A percentile compares a stretch with the other conserved stretches of the same genome.
phyloP scores from a whole-genome alignment of 2,888 invertebrate species.

The Acleris laterana region DNA sequence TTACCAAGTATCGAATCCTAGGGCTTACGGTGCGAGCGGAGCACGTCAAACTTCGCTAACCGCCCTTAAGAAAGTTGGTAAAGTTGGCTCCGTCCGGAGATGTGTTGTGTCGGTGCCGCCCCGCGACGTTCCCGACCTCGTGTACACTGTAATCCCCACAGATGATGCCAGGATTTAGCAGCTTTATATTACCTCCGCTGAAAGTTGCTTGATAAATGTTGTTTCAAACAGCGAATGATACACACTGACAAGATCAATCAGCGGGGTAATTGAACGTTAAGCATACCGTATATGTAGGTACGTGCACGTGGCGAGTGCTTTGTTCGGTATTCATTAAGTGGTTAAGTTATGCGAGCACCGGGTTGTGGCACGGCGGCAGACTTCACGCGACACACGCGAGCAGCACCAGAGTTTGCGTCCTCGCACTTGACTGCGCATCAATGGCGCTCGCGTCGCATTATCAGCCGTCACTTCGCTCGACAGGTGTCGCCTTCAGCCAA shows the following conservation, averaged over 20 bases:
- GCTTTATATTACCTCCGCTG: constrained; percentile 73
- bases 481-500: constrained; percentile 84
- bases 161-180: constrained; percentile 79
- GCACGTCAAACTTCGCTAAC: constrained; percentile 82
- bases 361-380: neutral
- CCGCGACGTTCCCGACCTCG: constrained; percentile 59
- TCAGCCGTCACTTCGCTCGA: constrained; percentile 80
- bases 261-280: constrained; percentile 24
- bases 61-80: constrained; percentile 80
- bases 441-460: constrained; percentile 80
- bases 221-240: constrained; percentile 49
- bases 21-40: constrained; percentile 77
- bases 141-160: constrained; percentile 79
- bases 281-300: neutral
- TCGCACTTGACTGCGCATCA: constrained; percentile 72
- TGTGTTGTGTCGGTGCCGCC: constrained; percentile 65
- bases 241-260: constrained; percentile 41
- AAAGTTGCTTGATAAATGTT: constrained; percentile 72
- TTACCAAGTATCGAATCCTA: constrained; percentile 76
- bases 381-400: constrained; percentile 44
- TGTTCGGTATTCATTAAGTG: neutral
- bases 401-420: constrained; percentile 54
- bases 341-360: neutral
- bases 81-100: constrained; percentile 77
- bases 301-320: neutral